Conservation (phyloP, 37 sponge, comb jelly and placozoan species). For the Mnemiopsis leidyi region DNA sequence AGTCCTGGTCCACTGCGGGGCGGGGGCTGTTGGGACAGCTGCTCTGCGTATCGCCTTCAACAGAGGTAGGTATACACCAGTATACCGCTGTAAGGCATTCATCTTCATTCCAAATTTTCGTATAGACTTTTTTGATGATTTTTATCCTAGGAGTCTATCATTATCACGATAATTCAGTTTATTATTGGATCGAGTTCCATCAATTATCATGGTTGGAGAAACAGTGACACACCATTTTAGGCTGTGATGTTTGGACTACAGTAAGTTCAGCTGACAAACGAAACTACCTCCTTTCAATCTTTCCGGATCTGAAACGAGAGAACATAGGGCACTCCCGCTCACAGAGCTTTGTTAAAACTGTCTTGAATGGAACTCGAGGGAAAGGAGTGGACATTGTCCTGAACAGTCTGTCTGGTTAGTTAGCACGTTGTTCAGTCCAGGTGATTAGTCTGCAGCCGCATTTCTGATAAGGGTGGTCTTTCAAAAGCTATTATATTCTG, state of each 20-base stretch:
- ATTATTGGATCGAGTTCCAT: too few relatives aligned
- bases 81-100: too few relatives aligned
- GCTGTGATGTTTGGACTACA: slow-evolving; percentile 3
- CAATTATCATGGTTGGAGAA: too few relatives aligned
- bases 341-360: background rate
- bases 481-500: too few relatives aligned
- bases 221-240: background rate
- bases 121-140: too few relatives aligned
- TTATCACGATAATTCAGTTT: too few relatives aligned
- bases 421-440: too few relatives aligned
- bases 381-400: background rate
- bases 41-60: background rate
- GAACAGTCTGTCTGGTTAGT: background rate
- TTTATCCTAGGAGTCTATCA: too few relatives aligned
- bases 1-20: slow-evolving; percentile 4
- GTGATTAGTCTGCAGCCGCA: too few relatives aligned
- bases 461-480: too few relatives aligned
- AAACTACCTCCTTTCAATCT: background rate
- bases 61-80: slow-evolving; percentile 11
- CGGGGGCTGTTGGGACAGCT: slow-evolving; percentile 3
- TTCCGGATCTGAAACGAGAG: slow-evolving; percentile 28
- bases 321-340: slow-evolving; percentile 22
- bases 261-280: background rate
- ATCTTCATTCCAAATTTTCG: too few relatives aligned
- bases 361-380: background rate